phyloP scores from a whole-genome alignment of 2,113 vertebrate species.

The Brienomyrus longianalis region DNA sequence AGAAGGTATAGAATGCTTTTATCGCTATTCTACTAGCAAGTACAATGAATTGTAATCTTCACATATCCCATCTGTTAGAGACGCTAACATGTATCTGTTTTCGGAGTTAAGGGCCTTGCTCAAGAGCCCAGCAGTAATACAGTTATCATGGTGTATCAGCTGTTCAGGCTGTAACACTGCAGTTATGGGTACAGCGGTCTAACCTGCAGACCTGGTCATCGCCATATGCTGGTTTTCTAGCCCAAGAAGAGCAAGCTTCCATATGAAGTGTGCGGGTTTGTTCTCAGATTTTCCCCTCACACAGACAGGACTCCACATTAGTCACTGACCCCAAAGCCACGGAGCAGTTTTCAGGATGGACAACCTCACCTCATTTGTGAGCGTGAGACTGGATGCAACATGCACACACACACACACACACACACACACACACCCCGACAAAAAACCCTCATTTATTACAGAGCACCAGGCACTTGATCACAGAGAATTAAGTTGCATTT shows the following conservation, averaged over 20 bases:
- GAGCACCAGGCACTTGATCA: background rate
- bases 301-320: background rate
- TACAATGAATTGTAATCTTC: background rate
- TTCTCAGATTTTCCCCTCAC: slow-evolving; percentile 12
- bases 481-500: background rate
- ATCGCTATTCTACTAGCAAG: background rate
- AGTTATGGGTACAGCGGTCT: background rate
- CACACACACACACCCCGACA: background rate
- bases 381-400: background rate
- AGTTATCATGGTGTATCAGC: background rate
- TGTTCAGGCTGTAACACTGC: background rate
- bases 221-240: background rate
- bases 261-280: background rate
- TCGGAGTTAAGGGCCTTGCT: background rate
- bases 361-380: background rate
- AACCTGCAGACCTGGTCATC: background rate
- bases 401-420: background rate
- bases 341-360: background rate
- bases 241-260: slow-evolving; percentile 1
- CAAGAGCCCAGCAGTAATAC: background rate
- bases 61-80: background rate
- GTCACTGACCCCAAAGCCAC: background rate
- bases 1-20: background rate
- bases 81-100: background rate
- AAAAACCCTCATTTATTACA: background rate